A percentile compares a stretch with the other conserved stretches of the same genome.
Evolutionary conservation across 2,888 invertebrate species (phyloP).

Genomic region (Ormyrus thymus): DNA sequence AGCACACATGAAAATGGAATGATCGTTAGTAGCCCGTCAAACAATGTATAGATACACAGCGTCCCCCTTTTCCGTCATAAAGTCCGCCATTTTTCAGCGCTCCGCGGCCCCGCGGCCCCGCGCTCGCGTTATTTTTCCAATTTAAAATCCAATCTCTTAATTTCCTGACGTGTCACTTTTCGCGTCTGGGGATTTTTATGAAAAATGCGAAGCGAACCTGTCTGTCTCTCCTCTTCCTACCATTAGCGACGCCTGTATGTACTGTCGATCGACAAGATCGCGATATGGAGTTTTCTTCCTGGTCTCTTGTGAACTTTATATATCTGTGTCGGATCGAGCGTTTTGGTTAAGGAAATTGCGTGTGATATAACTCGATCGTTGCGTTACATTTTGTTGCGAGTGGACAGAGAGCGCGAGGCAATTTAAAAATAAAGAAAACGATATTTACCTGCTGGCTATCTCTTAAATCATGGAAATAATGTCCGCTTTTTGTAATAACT

Average conservation of each 20-base stretch:
- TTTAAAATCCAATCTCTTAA: constrained; percentile 73
- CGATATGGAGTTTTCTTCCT: constrained; percentile 60
- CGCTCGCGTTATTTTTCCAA: constrained; percentile 69
- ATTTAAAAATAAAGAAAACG: too few relatives aligned
- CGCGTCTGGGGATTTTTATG: constrained; percentile 67
- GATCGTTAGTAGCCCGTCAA: constrained; percentile 17
- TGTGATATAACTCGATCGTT: constrained; percentile 50
- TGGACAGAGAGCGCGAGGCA: too few relatives aligned
- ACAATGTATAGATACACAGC: background rate
- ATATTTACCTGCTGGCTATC: too few relatives aligned
- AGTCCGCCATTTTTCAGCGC: constrained; percentile 49
- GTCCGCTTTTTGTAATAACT: too few relatives aligned
- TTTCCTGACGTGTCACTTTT: constrained; percentile 72
- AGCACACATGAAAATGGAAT: constrained; percentile 29
- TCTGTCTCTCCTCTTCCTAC: constrained; percentile 31
- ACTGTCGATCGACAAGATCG: constrained; percentile 49
- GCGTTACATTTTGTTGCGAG: background rate
- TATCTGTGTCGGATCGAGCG: constrained; percentile 58
- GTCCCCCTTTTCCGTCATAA: constrained; percentile 13
- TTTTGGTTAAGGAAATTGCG: constrained; percentile 58
- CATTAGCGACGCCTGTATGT: constrained; percentile 13
- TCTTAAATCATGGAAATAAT: too few relatives aligned
- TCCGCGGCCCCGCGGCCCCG: constrained; percentile 1
- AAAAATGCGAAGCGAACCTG: constrained; percentile 63
- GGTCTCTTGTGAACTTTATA: constrained; percentile 38